Percentiles rank a stretch among this genome's conserved stretches.
Conservation (phyloP, 2,888 invertebrate genomes). For the Morinoia aosen region DNA sequence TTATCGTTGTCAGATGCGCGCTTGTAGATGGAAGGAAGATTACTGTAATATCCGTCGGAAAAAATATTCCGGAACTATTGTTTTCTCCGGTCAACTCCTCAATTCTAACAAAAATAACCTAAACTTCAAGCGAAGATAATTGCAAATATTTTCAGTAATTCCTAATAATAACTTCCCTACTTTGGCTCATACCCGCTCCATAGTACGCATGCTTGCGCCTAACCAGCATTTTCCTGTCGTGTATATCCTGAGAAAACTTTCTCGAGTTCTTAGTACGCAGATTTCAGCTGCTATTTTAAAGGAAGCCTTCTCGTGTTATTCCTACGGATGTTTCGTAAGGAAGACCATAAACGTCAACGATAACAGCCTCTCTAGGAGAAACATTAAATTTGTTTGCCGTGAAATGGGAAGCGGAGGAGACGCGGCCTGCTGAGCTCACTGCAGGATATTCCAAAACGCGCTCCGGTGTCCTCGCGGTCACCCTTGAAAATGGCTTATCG, state of each 20-base stretch:
- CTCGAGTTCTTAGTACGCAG: constrained; percentile 15
- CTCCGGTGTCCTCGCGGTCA: neutral
- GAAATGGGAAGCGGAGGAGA: constrained; percentile 41
- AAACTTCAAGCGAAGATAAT: neutral
- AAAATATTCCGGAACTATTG: no score
- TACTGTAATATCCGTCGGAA: neutral
- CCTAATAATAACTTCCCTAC: neutral
- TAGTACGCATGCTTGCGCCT: neutral
- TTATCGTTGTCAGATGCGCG: no score
- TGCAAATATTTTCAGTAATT: neutral
- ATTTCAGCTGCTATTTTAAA: constrained; percentile 31
- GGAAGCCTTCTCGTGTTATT: constrained; percentile 29
- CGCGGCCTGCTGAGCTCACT: neutral
- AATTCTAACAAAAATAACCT: neutral
- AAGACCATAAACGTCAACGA: constrained; percentile 46
- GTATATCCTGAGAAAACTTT: neutral
- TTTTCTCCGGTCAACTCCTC: neutral
- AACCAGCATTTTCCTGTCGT: neutral
- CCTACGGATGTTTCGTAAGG: constrained; percentile 49
- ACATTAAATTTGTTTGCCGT: constrained; percentile 53
- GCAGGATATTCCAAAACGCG: neutral
- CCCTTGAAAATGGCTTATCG: neutral
- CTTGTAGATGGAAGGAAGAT: no score
- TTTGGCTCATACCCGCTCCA: neutral
- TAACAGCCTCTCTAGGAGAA: constrained; percentile 49